Evolutionary conservation across 2,888 invertebrate species (phyloP).

Genomic region (Diloba caeruleocephala): DNA sequence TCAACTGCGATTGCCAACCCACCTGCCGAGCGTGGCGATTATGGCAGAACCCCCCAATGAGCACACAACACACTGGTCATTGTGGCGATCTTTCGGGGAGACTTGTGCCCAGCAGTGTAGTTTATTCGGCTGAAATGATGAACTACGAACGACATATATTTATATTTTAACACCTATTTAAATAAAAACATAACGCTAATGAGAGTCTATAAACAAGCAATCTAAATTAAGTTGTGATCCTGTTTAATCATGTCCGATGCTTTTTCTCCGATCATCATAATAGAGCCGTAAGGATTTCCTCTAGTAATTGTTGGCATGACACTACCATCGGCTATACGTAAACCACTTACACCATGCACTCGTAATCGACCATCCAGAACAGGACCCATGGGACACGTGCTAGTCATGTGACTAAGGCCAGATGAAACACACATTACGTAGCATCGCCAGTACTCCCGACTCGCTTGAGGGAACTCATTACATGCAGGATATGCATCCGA

Average conservation of each 20-base stretch:
- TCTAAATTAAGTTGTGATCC: slow-evolving; percentile 37
- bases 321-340: slow-evolving; percentile 59
- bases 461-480: slow-evolving; percentile 37
- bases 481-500: slow-evolving; percentile 52
- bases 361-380: slow-evolving; percentile 57
- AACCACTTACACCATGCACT: slow-evolving; percentile 52
- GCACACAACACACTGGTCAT: too few species aligned
- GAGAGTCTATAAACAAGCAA: neutral
- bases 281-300: slow-evolving; percentile 53
- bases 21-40: too few species aligned
- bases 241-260: slow-evolving; percentile 61
- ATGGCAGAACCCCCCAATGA: too few species aligned
- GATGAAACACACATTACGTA: slow-evolving; percentile 53
- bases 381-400: slow-evolving; percentile 62
- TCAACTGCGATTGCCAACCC: too few species aligned
- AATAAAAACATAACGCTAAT: too few species aligned
- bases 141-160: too few species aligned
- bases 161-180: too few species aligned
- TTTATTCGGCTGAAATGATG: too few species aligned
- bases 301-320: slow-evolving; percentile 54
- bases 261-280: slow-evolving; percentile 64
- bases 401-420: slow-evolving; percentile 57
- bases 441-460: slow-evolving; percentile 63
- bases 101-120: too few species aligned
- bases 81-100: too few species aligned